Conservation (phyloP, 2,888 invertebrate genomes). For the Clistopyga incitator region DNA sequence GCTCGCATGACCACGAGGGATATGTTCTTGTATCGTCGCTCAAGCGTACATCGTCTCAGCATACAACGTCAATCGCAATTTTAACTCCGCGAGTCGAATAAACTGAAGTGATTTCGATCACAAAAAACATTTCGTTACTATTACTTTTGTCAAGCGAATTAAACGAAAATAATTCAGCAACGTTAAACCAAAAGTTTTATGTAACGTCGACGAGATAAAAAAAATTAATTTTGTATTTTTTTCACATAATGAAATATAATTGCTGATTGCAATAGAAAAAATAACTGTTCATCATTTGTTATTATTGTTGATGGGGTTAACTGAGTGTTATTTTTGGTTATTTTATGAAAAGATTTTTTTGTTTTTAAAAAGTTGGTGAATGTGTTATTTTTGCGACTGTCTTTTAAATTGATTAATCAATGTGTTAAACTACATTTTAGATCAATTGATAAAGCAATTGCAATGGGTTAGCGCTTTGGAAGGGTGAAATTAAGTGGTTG, state of each 20-base stretch:
- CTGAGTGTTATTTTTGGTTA: no score
- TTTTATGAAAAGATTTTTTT: no score
- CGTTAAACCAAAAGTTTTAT: background rate
- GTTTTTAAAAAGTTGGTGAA: no score
- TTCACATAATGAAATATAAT: no score
- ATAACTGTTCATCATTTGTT: no score
- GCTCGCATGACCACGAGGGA: conserved; percentile 61
- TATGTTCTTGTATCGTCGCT: conserved; percentile 46
- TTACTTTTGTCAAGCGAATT: background rate
- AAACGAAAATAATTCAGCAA: no score
- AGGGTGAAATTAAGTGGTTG: conserved; percentile 3
- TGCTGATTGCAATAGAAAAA: no score
- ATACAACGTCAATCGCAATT: conserved; percentile 28
- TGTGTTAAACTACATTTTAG: background rate
- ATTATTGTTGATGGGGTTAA: no score
- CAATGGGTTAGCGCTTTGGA: background rate
- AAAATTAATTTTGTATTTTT: no score
- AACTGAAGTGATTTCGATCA: background rate
- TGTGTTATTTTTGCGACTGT: no score
- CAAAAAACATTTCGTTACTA: background rate
- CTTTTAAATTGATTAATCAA: background rate
- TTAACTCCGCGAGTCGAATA: background rate
- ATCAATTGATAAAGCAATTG: conserved; percentile 16
- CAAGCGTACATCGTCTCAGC: conserved; percentile 25
- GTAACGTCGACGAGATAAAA: no score